These are phyloP conservation scores for Bombyx mandarina DNA, from an alignment of 1,140 invertebrate species.

Conservation along the genomic window DNA sequence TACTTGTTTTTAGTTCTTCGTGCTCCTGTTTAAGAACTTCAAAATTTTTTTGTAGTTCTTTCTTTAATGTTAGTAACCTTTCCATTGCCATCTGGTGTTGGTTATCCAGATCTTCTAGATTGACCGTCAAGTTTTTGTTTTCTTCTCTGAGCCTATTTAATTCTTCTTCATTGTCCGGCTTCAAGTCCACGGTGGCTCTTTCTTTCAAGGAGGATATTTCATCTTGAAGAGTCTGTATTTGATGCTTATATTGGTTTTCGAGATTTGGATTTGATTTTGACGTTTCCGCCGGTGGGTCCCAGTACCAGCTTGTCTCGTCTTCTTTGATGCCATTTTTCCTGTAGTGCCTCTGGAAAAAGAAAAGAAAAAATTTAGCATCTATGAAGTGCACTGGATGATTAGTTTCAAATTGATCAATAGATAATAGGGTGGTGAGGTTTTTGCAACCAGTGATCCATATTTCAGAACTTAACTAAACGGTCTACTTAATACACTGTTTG, in stretches of 20 bases:
- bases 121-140: conserved; percentile 71
- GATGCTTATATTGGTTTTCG: conserved; percentile 42
- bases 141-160: conserved; percentile 57
- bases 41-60: conserved; percentile 75
- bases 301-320: conserved; percentile 72
- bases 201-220: conserved; percentile 60
- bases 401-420: no score
- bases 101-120: conserved; percentile 80
- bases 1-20: conserved; percentile 66
- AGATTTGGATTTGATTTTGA: conserved; percentile 28
- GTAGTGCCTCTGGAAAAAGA: conserved; percentile 48
- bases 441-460: no score
- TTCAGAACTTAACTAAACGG: no score
- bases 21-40: conserved; percentile 72
- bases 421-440: no score
- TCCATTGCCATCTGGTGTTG: conserved; percentile 81
- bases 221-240: conserved; percentile 49
- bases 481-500: no score
- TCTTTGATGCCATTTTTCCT: conserved; percentile 58
- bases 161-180: conserved; percentile 32
- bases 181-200: conserved; percentile 24
- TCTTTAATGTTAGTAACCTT: conserved; percentile 74
- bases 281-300: conserved; percentile 61
- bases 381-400: background rate
- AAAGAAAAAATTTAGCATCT: conserved; percentile 11